These are phyloP conservation scores for Plutella xylostella DNA, from an alignment of 2,888 invertebrate genomes.

Conservation along the genomic window DNA sequence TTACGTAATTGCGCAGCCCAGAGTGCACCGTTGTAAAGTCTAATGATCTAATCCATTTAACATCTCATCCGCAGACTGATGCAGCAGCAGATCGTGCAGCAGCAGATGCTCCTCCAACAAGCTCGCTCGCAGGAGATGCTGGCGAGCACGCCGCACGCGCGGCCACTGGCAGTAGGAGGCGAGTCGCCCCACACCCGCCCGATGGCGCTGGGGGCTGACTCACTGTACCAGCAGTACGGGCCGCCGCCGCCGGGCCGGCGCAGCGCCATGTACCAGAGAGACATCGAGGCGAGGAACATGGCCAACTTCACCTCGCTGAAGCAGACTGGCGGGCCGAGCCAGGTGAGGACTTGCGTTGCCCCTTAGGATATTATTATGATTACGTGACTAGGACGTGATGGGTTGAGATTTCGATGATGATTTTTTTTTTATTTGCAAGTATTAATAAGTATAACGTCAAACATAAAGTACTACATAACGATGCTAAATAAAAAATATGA, in stretches of 20 bases:
- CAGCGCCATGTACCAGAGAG: conserved; percentile 56
- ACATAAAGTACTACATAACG: too few relatives aligned
- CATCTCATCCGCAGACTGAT: conserved; percentile 50
- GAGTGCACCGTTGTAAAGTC: too few relatives aligned
- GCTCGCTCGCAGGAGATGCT: conserved; percentile 71
- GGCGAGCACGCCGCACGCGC: conserved; percentile 38
- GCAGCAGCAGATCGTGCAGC: conserved; percentile 61
- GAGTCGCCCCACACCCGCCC: conserved; percentile 44
- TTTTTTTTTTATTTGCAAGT: too few relatives aligned
- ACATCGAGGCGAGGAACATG: conserved; percentile 54
- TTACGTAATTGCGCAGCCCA: too few relatives aligned
- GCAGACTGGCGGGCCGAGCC: conserved; percentile 7
- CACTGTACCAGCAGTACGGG: conserved; percentile 60
- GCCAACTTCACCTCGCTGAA: conserved; percentile 60
- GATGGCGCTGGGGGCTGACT: conserved; percentile 57
- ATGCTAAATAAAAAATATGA: too few relatives aligned
- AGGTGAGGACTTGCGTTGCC: background rate
- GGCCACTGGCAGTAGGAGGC: conserved; percentile 51
- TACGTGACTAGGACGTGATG: too few relatives aligned
- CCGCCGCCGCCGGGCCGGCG: conserved; percentile 53
- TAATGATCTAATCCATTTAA: too few relatives aligned
- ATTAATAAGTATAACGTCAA: too few relatives aligned
- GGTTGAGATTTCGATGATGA: too few relatives aligned
- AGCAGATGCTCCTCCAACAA: conserved; percentile 61
- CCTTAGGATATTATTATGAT: too few relatives aligned